Evolutionary conservation across 1,140 invertebrate species (phyloP), one percentile per base, ranked within the genome.

Genomic region (Microplitis mediator): DNA sequence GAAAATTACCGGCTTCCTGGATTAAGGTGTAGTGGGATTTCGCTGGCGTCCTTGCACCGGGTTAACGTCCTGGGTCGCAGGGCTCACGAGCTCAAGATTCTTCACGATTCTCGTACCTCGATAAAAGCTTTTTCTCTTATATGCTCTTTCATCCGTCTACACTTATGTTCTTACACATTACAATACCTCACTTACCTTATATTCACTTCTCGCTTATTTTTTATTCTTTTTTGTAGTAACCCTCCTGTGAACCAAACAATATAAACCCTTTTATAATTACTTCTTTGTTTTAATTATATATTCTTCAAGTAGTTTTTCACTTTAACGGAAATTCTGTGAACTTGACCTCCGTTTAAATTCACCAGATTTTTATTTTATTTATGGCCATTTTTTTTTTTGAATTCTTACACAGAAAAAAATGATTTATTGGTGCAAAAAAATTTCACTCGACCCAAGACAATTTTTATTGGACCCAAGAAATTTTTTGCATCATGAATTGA

Each of bases 31-130:
- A 23, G 23, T 39, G 52, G 52, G 60, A 54, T 45, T 69, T 54
- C 64, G 23, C 51, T 52, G 52, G 52, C 73, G 74, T 75, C 74
- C 74, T 75, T 75, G 74, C 68, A 34, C 52, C 74, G 61, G 74
- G 74, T 75, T 72, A 75, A 75, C 36, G 74, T 72, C 74, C 74
- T 75, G 61, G 50, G 58, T 65, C 70, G 56, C 36, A 66, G 60
- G 62, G 62, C 36, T 52, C 63, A 52, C 32, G 51, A 52, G 3
- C 34, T 39, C 31, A 60, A n/a, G 58, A 11, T 71, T 52, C 16
- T 11, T 14, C 14, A 69, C 35, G 58, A 11, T 71, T 52, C 23
- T 11, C n/a, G 32, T 31, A 35, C 63, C 35, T 52, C 35, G 62
- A 66, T 66, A 54, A 34, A 66, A 52, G 3, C 23, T 66, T 34